phyloP scores from a whole-genome alignment of 2,888 invertebrate species.

The Eudemis profundana region DNA sequence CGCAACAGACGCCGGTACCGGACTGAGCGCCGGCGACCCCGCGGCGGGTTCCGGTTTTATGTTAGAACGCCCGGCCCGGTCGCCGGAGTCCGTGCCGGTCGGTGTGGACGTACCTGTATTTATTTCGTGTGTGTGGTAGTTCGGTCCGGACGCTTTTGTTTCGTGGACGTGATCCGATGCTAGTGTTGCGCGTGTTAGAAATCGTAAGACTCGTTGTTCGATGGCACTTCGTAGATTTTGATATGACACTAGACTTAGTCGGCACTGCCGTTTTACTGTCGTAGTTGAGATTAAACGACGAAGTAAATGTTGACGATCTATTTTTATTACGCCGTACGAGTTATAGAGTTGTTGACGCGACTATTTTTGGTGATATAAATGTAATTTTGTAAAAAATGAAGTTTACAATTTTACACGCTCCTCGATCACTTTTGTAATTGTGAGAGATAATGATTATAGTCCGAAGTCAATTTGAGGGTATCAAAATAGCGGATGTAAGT shows the following conservation, averaged over 20 bases:
- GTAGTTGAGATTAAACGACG: conserved; percentile 51
- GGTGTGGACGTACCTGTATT: conserved; percentile 61
- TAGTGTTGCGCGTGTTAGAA: conserved; percentile 45
- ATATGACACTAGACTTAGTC: conserved; percentile 62
- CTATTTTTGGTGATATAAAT: conserved; percentile 74
- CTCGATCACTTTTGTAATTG: conserved; percentile 82
- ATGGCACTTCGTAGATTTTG: conserved; percentile 45
- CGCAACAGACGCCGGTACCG: conserved; percentile 46
- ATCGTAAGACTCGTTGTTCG: conserved; percentile 33
- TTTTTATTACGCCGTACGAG: conserved; percentile 72
- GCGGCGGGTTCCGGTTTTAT: conserved; percentile 46
- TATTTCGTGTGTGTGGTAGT: conserved; percentile 63
- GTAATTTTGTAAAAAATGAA: conserved; percentile 77
- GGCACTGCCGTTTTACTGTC: conserved; percentile 51
- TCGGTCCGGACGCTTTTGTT: conserved; percentile 53
- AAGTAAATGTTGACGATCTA: conserved; percentile 60
- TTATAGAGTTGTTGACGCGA: conserved; percentile 63
- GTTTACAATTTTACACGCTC: conserved; percentile 76
- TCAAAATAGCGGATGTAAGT: conserved; percentile 54
- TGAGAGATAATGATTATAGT: conserved; percentile 69
- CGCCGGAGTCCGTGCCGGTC: conserved; percentile 49
- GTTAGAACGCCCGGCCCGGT: conserved; percentile 46
- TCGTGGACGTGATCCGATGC: conserved; percentile 49
- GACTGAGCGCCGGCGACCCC: conserved; percentile 49
- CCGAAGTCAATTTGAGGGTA: conserved; percentile 71